phyloP scores from a whole-genome alignment of 1,140 invertebrate species.

The Ganaspis sp. region DNA sequence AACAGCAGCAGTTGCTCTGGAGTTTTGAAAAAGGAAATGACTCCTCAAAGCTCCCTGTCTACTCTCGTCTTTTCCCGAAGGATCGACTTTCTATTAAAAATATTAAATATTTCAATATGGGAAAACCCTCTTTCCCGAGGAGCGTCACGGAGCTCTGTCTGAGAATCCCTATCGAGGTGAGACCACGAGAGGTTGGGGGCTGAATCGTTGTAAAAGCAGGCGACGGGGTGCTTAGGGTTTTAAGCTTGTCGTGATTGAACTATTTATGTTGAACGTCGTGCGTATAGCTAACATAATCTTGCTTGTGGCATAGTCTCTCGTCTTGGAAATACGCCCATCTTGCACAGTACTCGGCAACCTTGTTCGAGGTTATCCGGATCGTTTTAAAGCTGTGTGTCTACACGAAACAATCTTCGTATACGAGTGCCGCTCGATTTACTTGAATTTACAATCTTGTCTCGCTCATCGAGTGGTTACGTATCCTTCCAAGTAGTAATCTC shows the following conservation, averaged over 20 bases:
- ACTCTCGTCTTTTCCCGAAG: constrained; percentile 10
- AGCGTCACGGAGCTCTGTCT: constrained; percentile 10
- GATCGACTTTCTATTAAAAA: constrained; percentile 31
- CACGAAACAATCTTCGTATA: constrained; percentile 20
- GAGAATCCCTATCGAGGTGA: background rate
- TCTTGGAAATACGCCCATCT: constrained; percentile 7
- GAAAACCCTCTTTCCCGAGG: background rate
- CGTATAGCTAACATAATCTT: constrained; percentile 22
- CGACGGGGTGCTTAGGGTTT: constrained; percentile 11
- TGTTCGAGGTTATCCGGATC: constrained; percentile 28
- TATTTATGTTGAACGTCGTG: constrained; percentile 31
- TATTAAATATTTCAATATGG: constrained; percentile 30
- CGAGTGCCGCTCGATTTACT: constrained; percentile 24
- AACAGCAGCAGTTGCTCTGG: background rate
- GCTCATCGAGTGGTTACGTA: constrained; percentile 25
- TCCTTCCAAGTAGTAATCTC: constrained; percentile 18
- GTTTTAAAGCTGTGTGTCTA: constrained; percentile 28
- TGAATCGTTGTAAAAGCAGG: constrained; percentile 19
- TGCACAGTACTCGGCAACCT: background rate
- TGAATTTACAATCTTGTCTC: constrained; percentile 31
- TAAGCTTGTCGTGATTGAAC: constrained; percentile 31
- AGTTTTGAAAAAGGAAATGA: background rate
- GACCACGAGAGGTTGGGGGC: background rate
- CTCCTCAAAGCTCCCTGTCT: constrained; percentile 23
- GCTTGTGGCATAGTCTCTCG: constrained; percentile 5